Conservation (phyloP, 1,140 invertebrate genomes). For the Aphidius ervi region DNA sequence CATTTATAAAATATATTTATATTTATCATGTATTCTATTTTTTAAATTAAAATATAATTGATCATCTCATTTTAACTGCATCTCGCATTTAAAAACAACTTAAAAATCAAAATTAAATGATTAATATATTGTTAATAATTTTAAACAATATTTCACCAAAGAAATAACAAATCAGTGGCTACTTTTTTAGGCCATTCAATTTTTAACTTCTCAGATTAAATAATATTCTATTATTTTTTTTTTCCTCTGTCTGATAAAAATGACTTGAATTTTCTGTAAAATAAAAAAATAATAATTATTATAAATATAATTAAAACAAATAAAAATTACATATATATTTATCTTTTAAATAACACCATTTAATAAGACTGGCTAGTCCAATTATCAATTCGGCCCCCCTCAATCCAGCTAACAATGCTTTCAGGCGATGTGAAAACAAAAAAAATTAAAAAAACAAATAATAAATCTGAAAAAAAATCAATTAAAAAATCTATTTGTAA, state of each 20-base stretch:
- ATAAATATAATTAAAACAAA: slow-evolving; percentile 21
- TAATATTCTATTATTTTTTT: neutral
- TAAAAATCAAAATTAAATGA: neutral
- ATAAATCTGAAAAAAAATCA: too few species aligned
- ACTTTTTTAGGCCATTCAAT: neutral
- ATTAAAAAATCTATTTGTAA: too few species aligned
- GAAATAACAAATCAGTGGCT: neutral
- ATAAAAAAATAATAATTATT: slow-evolving; percentile 15
- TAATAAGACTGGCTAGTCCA: slow-evolving; percentile 48
- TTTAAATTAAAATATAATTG: too few species aligned
- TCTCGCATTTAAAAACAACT: neutral
- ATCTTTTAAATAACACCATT: slow-evolving; percentile 33
- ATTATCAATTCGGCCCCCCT: slow-evolving; percentile 48
- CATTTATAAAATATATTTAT: too few species aligned
- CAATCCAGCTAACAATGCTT: slow-evolving; percentile 41
- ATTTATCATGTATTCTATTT: too few species aligned
- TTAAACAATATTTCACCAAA: slow-evolving; percentile 15
- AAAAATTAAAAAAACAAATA: too few species aligned
- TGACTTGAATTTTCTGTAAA: slow-evolving; percentile 9
- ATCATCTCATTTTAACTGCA: too few species aligned
- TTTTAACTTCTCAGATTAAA: neutral
- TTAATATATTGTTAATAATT: neutral
- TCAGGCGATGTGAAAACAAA: too few species aligned
- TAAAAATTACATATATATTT: slow-evolving; percentile 36
- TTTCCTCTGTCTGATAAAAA: slow-evolving; percentile 11